Evolutionary conservation across 1,140 invertebrate genomes (phyloP), one percentile per base, ranked within the genome.

Genomic region (Drosophila malerkotliana): DNA sequence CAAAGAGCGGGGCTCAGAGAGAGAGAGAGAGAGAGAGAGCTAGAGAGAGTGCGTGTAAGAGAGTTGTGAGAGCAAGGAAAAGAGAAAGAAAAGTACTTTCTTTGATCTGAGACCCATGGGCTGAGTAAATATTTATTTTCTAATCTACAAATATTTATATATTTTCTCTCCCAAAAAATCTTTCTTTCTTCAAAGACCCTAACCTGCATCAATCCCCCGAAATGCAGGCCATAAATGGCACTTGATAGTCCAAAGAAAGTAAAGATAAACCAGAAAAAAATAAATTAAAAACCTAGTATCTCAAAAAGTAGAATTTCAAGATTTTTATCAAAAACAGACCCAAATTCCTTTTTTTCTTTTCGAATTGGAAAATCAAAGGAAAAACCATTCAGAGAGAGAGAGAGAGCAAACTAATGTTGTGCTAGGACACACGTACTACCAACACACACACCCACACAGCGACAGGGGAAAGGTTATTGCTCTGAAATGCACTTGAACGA

Each of bases 401-500:
- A 51, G 14, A 53, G 18, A 14, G n/a, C 54, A 14, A 58, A 15
- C 55, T 3, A 45, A 49, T 83, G 80, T 84, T 84, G 80, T 72
- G 80, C 80, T 84, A 84, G 80, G 81, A 85, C 73, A 69, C 52
- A 66, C 60, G 66, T 49, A 59, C 18, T 18, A 18, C 18, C 1
- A 1, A 18, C 54, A 77, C 51, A 63, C 51, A 63, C 47, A 64
- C 26, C 53, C 41, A 52, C 34, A 21, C 8, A 37, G 14, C 6
- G 54, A 63, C 57, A 51, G n/a, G 41, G 4, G 56, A 82, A 74
- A 84, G 88, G 82, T 90, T 82, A 90, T 90, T 67, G 88, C 82
- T 78, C 87, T 87, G 77, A 78, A 72, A 79, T 90, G 88, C 88
- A 90, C 88, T 90, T 90, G 88, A 90, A 90, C 85, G 85, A 90